Evolutionary conservation across 2,113 vertebrate genomes (phyloP).

Genomic region (Engraulis encrasicolus): DNA sequence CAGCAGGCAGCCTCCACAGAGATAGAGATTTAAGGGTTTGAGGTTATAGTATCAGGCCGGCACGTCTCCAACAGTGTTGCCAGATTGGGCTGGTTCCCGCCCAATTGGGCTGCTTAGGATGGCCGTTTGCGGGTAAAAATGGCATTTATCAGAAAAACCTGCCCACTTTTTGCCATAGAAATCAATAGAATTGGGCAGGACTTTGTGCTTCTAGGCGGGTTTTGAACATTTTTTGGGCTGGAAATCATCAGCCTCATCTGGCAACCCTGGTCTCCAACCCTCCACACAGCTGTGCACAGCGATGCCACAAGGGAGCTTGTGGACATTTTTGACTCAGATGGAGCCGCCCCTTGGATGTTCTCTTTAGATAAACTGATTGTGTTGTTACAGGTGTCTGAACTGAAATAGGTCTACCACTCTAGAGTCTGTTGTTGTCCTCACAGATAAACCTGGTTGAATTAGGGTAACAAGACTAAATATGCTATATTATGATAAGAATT

Average conservation of each 20-base stretch:
- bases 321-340: constrained; percentile 4
- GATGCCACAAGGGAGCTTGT: background rate
- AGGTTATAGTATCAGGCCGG: too few relatives aligned
- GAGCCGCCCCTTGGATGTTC: background rate
- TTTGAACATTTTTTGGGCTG: too few relatives aligned
- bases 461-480: background rate
- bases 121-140: too few relatives aligned
- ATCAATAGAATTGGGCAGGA: too few relatives aligned
- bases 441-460: background rate
- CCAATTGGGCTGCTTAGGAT: too few relatives aligned
- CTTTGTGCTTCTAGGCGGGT: too few relatives aligned
- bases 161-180: too few relatives aligned
- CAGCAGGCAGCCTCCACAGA: background rate
- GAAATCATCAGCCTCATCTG: too few relatives aligned
- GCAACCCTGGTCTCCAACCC: background rate
- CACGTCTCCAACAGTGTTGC: too few relatives aligned
- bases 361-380: background rate
- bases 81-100: too few relatives aligned
- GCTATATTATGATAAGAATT: background rate
- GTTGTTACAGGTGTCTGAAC: background rate
- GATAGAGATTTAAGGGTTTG: background rate
- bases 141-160: too few relatives aligned
- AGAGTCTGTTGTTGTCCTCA: background rate
- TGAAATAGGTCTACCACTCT: background rate
- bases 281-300: background rate